Base-by-base conservation (phyloP, 2,888 invertebrate species). In the Anoncus sp. region DNA sequence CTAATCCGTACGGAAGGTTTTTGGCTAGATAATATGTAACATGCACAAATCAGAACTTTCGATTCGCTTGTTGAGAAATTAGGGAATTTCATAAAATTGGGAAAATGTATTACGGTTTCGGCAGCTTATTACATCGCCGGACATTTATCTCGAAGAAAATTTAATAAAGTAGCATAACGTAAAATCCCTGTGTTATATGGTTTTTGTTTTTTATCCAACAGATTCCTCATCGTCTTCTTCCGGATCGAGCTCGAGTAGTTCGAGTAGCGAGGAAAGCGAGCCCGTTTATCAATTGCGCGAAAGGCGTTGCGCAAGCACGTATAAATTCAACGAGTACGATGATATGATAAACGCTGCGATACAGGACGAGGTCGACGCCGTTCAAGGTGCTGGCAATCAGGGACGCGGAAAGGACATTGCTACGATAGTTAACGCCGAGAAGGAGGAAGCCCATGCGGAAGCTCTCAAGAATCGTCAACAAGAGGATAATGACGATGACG, bases 341-440 rank as follows among this genome's bases (percentile, higher is more conserved):
- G 96, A 98, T 35, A 94, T 99, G 90, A 99, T 99, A 84, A 97
- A 97, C 89, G 97, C 97, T 47, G 99, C 99, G 10, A 95, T 97
- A 82, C 88, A 95, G 93, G 95, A 95, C 84, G 96, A 96, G 87
- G 94, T 96, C 87, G 94, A 94, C 49, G 94, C 95, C 4, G 95
- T 94, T 0, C 95, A 95, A 72, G 96, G 96, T 27, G 95, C 96
- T 0, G 97, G 97, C 0, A 96, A 96, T 90, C 94, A 96, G 84
- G 96, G 96, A 0, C 93, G 97, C 22, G 98, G 98, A 0, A 98
- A 98, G 90, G 98, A 98, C 90, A 98, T 98, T 84, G 95, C 96
- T n/a, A 98, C 97, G 66, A 97, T 98, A 82, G 95, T 96, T 1
- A 91, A 92, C 73, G 96, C 96, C 82, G 95, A 95, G 63, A 95